These are phyloP conservation scores for Hemaris fuciformis DNA, from an alignment of 2,888 invertebrate species.

Conservation along the genomic window DNA sequence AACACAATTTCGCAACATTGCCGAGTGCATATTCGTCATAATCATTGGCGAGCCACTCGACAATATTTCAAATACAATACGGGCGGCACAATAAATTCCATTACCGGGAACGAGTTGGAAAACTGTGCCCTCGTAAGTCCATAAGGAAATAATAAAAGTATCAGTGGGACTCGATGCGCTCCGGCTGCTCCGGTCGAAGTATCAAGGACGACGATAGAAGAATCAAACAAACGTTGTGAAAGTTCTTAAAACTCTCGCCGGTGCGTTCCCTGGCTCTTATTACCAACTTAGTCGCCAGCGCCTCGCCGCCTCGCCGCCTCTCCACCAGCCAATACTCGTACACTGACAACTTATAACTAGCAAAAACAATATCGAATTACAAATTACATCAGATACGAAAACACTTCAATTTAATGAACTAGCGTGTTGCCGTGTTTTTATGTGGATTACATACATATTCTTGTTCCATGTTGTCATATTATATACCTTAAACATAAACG, in stretches of 20 bases:
- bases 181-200: slow-evolving; percentile 40
- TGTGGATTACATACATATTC: neutral
- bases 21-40: neutral
- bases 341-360: slow-evolving; percentile 56
- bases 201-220: slow-evolving; percentile 51
- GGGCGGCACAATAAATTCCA: slow-evolving; percentile 40
- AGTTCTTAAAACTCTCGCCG: slow-evolving; percentile 57
- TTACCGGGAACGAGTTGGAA: slow-evolving; percentile 43
- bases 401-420: slow-evolving; percentile 23
- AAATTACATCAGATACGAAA: slow-evolving; percentile 39
- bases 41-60: slow-evolving; percentile 18
- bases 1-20: neutral
- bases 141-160: slow-evolving; percentile 71
- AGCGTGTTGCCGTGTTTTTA: neutral
- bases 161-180: slow-evolving; percentile 50
- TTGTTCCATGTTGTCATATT: no score
- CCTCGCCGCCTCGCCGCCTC: slow-evolving; percentile 15
- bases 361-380: slow-evolving; percentile 48
- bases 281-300: slow-evolving; percentile 57
- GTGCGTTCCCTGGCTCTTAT: slow-evolving; percentile 57
- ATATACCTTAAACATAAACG: neutral
- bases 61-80: slow-evolving; percentile 24
- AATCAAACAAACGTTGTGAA: slow-evolving; percentile 63
- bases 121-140: slow-evolving; percentile 49
- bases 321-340: slow-evolving; percentile 30